A percentile compares a stretch with the other conserved stretches of the same genome.
Evolutionary conservation across 2,888 invertebrate genomes (phyloP).

Genomic region (Phengaris arion): DNA sequence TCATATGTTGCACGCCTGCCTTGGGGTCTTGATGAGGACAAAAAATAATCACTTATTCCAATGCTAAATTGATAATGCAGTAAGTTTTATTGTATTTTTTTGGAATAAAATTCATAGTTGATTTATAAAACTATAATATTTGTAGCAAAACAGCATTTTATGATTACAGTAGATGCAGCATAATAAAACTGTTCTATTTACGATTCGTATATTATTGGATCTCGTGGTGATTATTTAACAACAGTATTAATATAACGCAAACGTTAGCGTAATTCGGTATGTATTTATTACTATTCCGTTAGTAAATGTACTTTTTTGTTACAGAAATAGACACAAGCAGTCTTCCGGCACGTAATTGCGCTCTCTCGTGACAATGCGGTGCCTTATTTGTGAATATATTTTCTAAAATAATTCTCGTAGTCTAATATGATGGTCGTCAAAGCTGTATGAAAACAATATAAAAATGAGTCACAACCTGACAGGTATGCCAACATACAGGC

Average conservation of each 20-base stretch:
- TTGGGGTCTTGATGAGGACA: conserved; percentile 74
- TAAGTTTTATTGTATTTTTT: conserved; percentile 59
- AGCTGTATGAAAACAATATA: conserved; percentile 61
- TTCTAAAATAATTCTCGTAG: conserved; percentile 51
- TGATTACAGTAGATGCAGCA: conserved; percentile 55
- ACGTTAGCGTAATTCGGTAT: conserved; percentile 1
- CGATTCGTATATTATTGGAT: conserved; percentile 37
- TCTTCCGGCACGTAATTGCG: conserved; percentile 66
- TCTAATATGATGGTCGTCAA: conserved; percentile 62
- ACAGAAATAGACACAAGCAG: conserved; percentile 73
- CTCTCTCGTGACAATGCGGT: conserved; percentile 68
- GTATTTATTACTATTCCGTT: conserved; percentile 23
- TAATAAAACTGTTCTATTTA: conserved; percentile 46
- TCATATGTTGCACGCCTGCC: conserved; percentile 78
- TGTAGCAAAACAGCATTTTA: conserved; percentile 37
- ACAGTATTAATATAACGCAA: conserved; percentile 32
- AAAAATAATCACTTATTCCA: conserved; percentile 73
- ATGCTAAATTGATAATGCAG: conserved; percentile 75
- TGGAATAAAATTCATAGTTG: conserved; percentile 39
- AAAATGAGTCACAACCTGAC: conserved; percentile 89
- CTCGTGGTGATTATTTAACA: conserved; percentile 39
- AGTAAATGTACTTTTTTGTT: conserved; percentile 57
- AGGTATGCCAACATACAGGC: conserved; percentile 89
- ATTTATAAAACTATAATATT: conserved; percentile 36
- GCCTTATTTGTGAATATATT: conserved; percentile 58